Conservation (phyloP, 2,113 vertebrate species). For the Pyrgilauda ruficollis region DNA sequence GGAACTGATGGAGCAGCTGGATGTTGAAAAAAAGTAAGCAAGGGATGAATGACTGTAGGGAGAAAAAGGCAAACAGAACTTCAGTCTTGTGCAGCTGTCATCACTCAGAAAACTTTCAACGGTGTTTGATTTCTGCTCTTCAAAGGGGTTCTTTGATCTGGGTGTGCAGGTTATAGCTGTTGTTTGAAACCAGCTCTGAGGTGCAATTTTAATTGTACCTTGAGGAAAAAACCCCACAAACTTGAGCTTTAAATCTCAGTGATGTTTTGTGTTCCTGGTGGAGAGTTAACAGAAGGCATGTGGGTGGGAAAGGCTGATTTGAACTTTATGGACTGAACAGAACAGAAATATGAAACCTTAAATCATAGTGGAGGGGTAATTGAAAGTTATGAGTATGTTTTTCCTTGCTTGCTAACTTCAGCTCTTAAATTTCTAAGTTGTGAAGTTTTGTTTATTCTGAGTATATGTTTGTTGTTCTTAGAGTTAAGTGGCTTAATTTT, state of each 20-base stretch:
- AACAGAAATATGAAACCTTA: not conserved
- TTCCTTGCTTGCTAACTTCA: not conserved
- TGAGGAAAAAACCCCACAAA: not conserved
- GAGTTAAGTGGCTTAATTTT: not conserved
- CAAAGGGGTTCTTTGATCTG: conserved; percentile 60
- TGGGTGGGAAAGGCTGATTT: conserved; percentile 1
- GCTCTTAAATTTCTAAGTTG: not conserved
- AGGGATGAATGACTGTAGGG: not conserved
- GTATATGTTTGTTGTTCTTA: not conserved
- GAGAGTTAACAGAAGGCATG: not conserved
- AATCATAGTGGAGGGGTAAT: not conserved
- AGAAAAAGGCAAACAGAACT: conserved; percentile 24
- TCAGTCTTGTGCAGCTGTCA: conserved; percentile 5
- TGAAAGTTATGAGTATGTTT: not conserved
- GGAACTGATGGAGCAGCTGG: conserved; percentile 87
- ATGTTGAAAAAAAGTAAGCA: conserved; percentile 84
- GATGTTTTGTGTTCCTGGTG: not conserved
- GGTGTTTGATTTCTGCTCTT: conserved; percentile 43
- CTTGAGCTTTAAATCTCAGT: not conserved
- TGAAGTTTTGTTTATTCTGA: not conserved
- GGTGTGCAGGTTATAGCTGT: not conserved
- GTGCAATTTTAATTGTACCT: conserved; percentile 46
- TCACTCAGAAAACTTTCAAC: conserved; percentile 30
- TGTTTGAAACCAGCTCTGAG: conserved; percentile 14
- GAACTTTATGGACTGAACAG: not conserved